Percentiles rank a stretch among this genome's conserved stretches.
Conservation (phyloP, 2,113 vertebrate species). For the rabbit (Oryctolagus cuniculus) region DNA sequence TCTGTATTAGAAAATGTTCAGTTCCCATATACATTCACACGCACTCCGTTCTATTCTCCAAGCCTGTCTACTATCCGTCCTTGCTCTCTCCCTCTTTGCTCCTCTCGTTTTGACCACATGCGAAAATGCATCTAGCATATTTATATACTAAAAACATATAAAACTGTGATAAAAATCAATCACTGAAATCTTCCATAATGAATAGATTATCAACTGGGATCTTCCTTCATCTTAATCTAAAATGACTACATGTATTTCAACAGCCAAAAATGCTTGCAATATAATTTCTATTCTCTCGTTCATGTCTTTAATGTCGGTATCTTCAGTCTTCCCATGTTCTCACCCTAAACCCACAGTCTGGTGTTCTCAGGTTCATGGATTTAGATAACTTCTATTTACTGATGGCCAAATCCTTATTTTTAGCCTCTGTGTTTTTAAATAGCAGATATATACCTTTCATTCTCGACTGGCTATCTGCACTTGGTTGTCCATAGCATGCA, state of each 20-base stretch:
- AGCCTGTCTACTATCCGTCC: too few species aligned
- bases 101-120: not conserved
- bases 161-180: not conserved
- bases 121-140: not conserved
- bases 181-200: not conserved
- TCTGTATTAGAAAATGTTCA: constrained; percentile 26
- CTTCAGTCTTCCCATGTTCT: not conserved
- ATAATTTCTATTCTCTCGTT: not conserved
- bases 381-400: too few species aligned
- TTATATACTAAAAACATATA: not conserved
- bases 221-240: not conserved
- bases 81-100: too few species aligned
- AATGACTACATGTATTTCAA: not conserved
- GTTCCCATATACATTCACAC: constrained; percentile 17
- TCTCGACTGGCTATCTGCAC: not conserved
- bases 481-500: not conserved
- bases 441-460: not conserved
- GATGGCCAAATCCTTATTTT: not conserved
- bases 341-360: too few species aligned
- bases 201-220: not conserved
- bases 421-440: not conserved
- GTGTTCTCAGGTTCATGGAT: not conserved
- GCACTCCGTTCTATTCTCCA: not conserved
- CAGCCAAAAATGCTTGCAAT: not conserved
- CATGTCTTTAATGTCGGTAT: not conserved